Evolutionary conservation across 1,140 invertebrate genomes (phyloP), one percentile per base, ranked within the genome.

Genomic region (Zaprionus capensis): DNA sequence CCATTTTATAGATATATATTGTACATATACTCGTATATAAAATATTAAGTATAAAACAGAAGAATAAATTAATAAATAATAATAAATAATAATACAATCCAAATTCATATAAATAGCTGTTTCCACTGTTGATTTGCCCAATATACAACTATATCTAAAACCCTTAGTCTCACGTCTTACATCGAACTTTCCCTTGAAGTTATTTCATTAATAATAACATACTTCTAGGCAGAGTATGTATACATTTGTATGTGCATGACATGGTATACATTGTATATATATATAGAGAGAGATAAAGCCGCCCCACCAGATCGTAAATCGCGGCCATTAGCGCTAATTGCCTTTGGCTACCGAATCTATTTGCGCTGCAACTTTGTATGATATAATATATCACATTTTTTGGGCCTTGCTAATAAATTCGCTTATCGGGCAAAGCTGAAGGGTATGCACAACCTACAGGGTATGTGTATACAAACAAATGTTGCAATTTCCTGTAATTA

Each of bases 401-500:
- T 1, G 46, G 46, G 12, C 11, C 24, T 24, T 51, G 46, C 46
- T 14, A 17, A 51, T 51, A 24, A 24, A 2, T 9, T 12, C 11
- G 15, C 17, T 24, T 51, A 51, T 51, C 46, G 46, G 20, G 20
- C 5, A 14, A 14, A 5, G 12, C 20, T 22, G 14, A 51, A 5
- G 17, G 46, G 46, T 51, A 24, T 46, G 20, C 41, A 22, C 46
- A 24, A 4, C 11, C 24, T 51, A 51, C 20, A 12, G 46, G 46
- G 6, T 46, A n/a, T 17, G 2, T 0, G 12, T 44, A 1, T 5
- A 51, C 9, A 24, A 2, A 24, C 17, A 22, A 20, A 22, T 51
- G 20, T 51, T 24, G 46, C 46, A 51, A 51, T 24, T 24, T 51
- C 20, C 46, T 7, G 20, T 56, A 68, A 83, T 76, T 83, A 71